phyloP scores from a whole-genome alignment of 2,113 vertebrate genomes.

The Actenoides lindsayi region DNA sequence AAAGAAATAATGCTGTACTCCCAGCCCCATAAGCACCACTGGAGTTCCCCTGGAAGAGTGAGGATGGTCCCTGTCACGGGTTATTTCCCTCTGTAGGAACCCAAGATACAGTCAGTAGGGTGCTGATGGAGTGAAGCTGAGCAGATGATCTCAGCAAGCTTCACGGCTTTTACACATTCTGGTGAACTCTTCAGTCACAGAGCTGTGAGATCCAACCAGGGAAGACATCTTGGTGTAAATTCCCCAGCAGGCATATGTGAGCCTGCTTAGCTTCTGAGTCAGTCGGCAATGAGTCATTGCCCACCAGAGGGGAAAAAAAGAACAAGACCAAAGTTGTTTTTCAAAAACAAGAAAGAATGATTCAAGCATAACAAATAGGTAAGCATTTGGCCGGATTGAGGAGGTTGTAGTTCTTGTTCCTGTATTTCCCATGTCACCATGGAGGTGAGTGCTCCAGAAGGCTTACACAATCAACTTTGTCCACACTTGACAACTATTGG shows the following conservation, averaged over 20 bases:
- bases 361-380: neutral
- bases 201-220: neutral
- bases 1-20: neutral
- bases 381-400: neutral
- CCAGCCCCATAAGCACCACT: neutral
- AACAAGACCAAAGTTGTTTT: neutral
- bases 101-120: neutral
- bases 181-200: neutral
- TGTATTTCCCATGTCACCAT: neutral
- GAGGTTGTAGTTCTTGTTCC: neutral
- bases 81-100: neutral
- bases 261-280: neutral
- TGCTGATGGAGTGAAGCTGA: neutral
- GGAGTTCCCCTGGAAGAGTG: neutral
- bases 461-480: neutral
- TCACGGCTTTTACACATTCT: neutral
- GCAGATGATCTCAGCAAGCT: neutral
- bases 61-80: neutral
- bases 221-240: neutral
- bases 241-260: neutral
- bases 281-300: neutral
- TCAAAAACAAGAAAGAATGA: neutral
- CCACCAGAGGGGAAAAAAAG: neutral
- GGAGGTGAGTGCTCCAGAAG: neutral
- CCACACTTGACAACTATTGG: neutral